Evolutionary conservation across 2,888 invertebrate species (phyloP).

Genomic region (Dascillus cervinus): DNA sequence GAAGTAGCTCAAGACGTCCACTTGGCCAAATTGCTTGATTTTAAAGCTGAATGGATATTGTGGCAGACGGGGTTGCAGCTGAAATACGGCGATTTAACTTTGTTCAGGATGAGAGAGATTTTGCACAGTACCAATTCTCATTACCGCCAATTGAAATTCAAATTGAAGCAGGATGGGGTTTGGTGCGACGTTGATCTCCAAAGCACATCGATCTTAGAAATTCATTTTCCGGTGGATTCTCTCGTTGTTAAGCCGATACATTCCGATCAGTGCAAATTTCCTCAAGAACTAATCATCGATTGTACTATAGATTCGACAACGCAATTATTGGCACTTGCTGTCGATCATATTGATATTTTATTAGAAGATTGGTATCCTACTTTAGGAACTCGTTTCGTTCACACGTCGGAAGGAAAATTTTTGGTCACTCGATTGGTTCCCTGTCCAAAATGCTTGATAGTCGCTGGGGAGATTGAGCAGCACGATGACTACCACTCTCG

Average conservation of each 20-base stretch:
- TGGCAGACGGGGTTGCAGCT: slow-evolving; percentile 92
- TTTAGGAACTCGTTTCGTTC: slow-evolving; percentile 92
- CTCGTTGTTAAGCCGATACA: slow-evolving; percentile 49
- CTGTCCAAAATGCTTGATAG: slow-evolving; percentile 76
- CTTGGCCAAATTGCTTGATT: slow-evolving; percentile 55
- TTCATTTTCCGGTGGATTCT: slow-evolving; percentile 68
- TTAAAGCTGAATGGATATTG: slow-evolving; percentile 81
- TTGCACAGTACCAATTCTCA: slow-evolving; percentile 46
- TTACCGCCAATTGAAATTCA: slow-evolving; percentile 49
- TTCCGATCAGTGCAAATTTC: slow-evolving; percentile 26
- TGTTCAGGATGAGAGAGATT: slow-evolving; percentile 80
- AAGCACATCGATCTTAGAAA: slow-evolving; percentile 77
- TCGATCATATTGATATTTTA: slow-evolving; percentile 92
- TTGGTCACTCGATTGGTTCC: slow-evolving; percentile 89
- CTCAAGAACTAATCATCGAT: slow-evolving; percentile 56
- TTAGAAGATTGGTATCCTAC: slow-evolving; percentile 99
- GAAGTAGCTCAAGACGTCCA: slow-evolving; percentile 60
- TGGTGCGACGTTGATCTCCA: slow-evolving; percentile 80
- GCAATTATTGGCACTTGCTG: slow-evolving; percentile 76
- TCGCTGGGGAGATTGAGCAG: slow-evolving; percentile 33
- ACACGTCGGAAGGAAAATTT: slow-evolving; percentile 93
- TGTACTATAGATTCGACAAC: slow-evolving; percentile 74
- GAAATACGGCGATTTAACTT: slow-evolving; percentile 70
- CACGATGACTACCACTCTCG: slow-evolving; percentile 23
- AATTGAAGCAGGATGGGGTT: slow-evolving; percentile 72